Evolutionary conservation across 2,888 invertebrate genomes (phyloP).

Genomic region (Steromphala cineraria): DNA sequence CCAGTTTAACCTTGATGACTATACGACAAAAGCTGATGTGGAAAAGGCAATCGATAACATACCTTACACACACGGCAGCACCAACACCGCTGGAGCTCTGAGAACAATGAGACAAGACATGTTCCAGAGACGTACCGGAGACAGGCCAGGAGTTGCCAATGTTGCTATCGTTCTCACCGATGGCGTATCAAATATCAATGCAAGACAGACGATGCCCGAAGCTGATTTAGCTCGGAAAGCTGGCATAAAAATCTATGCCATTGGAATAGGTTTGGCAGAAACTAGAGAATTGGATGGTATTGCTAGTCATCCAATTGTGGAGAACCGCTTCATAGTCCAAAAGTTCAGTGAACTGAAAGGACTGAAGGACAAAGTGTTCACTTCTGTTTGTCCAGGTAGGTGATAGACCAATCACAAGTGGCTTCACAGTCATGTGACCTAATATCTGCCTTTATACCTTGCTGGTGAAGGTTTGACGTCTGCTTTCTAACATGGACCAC

Average conservation of each 20-base stretch:
- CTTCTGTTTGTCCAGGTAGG: constrained; percentile 22
- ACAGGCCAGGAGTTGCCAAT: constrained; percentile 57
- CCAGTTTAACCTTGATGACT: constrained; percentile 59
- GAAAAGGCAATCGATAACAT: constrained; percentile 53
- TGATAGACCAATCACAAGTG: no score
- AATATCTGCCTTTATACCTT: no score
- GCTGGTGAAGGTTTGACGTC: not conserved
- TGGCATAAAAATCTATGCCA: constrained; percentile 58
- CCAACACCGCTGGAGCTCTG: constrained; percentile 68
- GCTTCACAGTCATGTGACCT: no score
- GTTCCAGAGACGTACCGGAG: constrained; percentile 60
- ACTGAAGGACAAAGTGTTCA: constrained; percentile 45
- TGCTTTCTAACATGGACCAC: not conserved
- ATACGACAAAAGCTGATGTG: constrained; percentile 45
- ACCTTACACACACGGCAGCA: constrained; percentile 59
- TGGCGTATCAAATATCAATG: constrained; percentile 70
- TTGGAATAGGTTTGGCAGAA: constrained; percentile 60
- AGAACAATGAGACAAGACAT: constrained; percentile 56
- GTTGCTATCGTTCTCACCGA: constrained; percentile 69
- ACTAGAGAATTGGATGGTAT: constrained; percentile 64
- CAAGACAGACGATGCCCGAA: constrained; percentile 56
- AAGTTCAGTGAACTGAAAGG: constrained; percentile 55
- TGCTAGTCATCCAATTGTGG: constrained; percentile 54
- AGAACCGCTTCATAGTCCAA: constrained; percentile 58
- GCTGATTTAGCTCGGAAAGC: constrained; percentile 50